Percentiles rank a stretch among this genome's conserved stretches.
Conservation (phyloP, 2,797 vertebrate genomes). For the Anisognathus igniventris region DNA sequence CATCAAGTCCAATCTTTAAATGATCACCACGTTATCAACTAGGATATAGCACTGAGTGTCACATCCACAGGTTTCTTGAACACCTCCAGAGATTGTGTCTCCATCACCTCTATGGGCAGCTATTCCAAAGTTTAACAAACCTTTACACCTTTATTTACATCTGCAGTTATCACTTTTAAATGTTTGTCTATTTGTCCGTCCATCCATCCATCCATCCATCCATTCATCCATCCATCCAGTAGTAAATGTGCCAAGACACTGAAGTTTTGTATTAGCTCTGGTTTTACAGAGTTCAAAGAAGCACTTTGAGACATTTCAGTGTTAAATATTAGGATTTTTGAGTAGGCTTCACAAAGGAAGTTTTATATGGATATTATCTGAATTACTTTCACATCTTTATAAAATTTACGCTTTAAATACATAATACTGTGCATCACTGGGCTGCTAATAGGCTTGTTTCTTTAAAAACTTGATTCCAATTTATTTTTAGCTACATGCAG, state of each 20-base stretch:
- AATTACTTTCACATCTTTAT: neutral
- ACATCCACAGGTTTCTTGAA: neutral
- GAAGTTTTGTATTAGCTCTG: neutral
- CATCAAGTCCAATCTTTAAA: neutral
- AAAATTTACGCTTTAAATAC: neutral
- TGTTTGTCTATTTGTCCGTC: neutral
- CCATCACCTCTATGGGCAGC: neutral
- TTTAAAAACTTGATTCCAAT: neutral
- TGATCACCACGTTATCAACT: neutral
- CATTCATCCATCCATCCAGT: too few relatives aligned
- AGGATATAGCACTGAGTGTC: too few relatives aligned
- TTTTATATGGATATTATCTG: neutral
- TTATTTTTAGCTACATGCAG: neutral
- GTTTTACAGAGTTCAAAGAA: neutral
- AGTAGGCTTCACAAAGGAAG: neutral
- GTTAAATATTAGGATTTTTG: neutral
- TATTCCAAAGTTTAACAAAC: neutral
- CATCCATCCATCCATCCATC: too few relatives aligned
- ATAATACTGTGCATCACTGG: accelerated
- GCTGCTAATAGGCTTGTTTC: neutral
- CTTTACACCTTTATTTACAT: neutral
- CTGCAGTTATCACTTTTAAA: neutral
- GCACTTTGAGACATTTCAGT: neutral
- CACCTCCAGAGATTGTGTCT: too few relatives aligned
- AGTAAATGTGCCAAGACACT: neutral